Base-by-base conservation (phyloP, 2,797 vertebrate genomes). In the Bryconaethiops microstoma region DNA sequence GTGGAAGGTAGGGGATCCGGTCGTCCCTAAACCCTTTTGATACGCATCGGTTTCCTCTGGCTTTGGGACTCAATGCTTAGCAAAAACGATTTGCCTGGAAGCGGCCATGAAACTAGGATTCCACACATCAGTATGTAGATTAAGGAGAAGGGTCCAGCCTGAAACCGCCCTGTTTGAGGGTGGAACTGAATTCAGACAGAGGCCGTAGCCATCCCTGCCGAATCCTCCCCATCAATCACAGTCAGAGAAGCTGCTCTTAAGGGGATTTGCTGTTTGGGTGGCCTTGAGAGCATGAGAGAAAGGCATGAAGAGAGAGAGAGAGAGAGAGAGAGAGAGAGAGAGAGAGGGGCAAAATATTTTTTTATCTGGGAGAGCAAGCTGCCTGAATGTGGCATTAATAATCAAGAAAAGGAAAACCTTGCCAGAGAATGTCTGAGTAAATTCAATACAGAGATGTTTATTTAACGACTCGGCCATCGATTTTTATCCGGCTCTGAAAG, bases 401-500 rank as follows among this genome's bases (percentile, higher is more conserved):
- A 52, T 57, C 45, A 55, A 78, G 72, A 10, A 76, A 78, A 76
- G 62, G 50, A 78, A 68, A 79, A 59, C 62, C 52, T 78, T 72
- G 50, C 71, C 35, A 2, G 54, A 69, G 48, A 78, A 78, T 55
- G 55, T 52, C 76, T 45, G 55, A 54, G 50, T 57, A 50, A 71
- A 79, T 90, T 87, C 69, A 70, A 86, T 85, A 89, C 83, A 88
- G 90, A 87, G 76, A 74, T 86, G 87, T 91, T 83, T 90, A 89
- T 88, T 91, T 90, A 89, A 88, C 72, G 72, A 87, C 81, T 74
- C 60, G 13, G 52, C 68, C 69, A 83, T 69, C 55, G 84, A 86
- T 87, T 85, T 89, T 86, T 82, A 89, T 91, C 91, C 82, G 59
- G 78, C 89, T 87, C 86, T 81, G 79, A 88, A 90, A 90, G 83